These are phyloP conservation scores for Sphyrna mokarran DNA, from an alignment of 2,113 vertebrate genomes.

Conservation along the genomic window DNA sequence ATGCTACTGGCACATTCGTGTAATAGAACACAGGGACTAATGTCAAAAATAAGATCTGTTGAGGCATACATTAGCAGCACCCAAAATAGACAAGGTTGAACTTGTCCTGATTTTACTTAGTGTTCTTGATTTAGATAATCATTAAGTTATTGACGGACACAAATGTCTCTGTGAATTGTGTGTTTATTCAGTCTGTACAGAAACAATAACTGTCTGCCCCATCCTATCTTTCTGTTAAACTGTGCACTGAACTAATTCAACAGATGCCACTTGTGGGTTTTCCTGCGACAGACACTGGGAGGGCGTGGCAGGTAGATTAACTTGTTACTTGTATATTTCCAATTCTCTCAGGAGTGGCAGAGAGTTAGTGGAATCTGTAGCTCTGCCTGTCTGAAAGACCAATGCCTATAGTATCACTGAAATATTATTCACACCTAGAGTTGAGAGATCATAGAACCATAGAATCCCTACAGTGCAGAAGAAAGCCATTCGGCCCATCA, in stretches of 20 bases:
- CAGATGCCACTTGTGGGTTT: not conserved
- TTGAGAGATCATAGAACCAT: too few species aligned
- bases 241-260: not conserved
- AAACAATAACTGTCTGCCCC: not conserved
- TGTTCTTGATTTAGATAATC: not conserved
- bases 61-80: not conserved
- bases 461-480: too few species aligned
- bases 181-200: not conserved
- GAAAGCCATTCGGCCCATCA: too few species aligned
- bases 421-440: not conserved
- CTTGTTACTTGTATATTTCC: not conserved
- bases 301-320: not conserved
- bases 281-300: not conserved
- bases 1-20: not conserved
- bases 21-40: not conserved
- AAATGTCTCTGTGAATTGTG: not conserved
- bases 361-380: not conserved
- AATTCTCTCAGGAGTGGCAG: not conserved
- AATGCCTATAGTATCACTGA: not conserved
- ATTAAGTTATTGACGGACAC: not conserved
- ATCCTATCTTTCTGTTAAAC: not conserved
- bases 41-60: not conserved
- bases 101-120: not conserved
- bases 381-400: not conserved
- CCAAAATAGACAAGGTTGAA: not conserved